These are phyloP conservation scores for Anas flavirostris DNA, from an alignment of 2,797 vertebrate genomes.

Conservation along the genomic window DNA sequence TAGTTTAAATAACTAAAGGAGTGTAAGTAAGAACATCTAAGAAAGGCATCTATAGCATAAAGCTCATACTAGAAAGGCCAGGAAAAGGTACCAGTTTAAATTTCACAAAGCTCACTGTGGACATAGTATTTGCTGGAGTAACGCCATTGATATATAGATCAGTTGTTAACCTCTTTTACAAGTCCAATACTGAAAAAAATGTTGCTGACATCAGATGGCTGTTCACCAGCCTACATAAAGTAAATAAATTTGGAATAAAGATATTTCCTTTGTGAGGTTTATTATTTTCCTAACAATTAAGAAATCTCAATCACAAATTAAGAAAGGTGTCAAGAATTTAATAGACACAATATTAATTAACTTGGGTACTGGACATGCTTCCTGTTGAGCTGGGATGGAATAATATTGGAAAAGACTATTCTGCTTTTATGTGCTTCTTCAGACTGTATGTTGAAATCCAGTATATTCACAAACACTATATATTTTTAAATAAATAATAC, in stretches of 20 bases:
- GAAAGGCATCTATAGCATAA: background rate
- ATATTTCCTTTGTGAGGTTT: background rate
- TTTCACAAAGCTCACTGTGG: background rate
- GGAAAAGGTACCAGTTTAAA: background rate
- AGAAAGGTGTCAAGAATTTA: background rate
- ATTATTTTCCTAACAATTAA: background rate
- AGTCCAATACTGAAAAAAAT: background rate
- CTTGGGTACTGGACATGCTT: background rate
- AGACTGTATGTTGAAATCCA: background rate
- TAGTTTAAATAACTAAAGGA: background rate
- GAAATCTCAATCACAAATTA: background rate
- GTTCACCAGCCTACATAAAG: background rate
- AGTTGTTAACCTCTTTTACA: slow-evolving; percentile 27
- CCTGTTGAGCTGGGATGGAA: background rate
- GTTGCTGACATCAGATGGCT: background rate
- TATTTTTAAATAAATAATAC: background rate
- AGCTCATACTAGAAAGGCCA: background rate
- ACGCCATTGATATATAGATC: background rate
- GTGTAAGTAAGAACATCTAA: background rate
- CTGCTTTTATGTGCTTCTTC: background rate
- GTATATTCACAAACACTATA: background rate
- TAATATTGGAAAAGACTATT: background rate
- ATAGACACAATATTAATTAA: background rate
- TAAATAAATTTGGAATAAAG: background rate
- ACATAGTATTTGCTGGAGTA: background rate